Evolutionary conservation across 2,888 invertebrate species (phyloP), one percentile per base, ranked within the genome.

Genomic region (Cryptus viduatorius): DNA sequence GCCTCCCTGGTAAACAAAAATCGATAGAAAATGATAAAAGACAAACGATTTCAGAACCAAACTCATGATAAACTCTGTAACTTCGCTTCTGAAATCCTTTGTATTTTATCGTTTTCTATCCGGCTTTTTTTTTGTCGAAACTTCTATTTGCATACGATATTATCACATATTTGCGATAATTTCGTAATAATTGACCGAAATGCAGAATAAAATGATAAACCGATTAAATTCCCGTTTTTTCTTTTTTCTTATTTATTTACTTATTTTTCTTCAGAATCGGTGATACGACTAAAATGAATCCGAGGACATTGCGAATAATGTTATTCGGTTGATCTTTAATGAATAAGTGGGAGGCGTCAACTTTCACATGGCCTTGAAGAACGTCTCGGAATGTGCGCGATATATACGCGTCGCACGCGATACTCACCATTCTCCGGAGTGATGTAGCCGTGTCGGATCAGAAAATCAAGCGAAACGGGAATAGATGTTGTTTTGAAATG

Each of bases 401-500:
- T 29, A 29, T 12, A 31, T 59, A 24, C 12, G 12, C 48, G n/a
- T 48, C n/a, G 8, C n/a, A 4, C 29, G 44, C 56, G 72, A 75
- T 73, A 86, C 94, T 94, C 94, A 98, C 98, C 98, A 94, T 97
- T 98, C 94, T 98, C 98, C 5, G 98, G 96, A 89, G 97, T 97
- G 83, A 99, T 96, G 89, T 97, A 95, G 79, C 98, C 98, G 94
- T 98, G 98, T 91, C 99, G 95, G 92, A 99, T 97, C 90, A 99
- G 95, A 94, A 99, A 99, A 94, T 99, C 98, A 89, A 99, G 95
- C 50, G 98, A 96, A 72, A 98, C 97, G 64, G 98, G 97, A 85
- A 97, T 97, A 93, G 98, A 98, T 71, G 99, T 99, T 59, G 98
- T 98, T 94, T 99, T 99, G 93, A 98, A 99, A 88, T 98, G 97